Conservation (phyloP, 2,888 invertebrate genomes). For the Crocallis elinguaria region DNA sequence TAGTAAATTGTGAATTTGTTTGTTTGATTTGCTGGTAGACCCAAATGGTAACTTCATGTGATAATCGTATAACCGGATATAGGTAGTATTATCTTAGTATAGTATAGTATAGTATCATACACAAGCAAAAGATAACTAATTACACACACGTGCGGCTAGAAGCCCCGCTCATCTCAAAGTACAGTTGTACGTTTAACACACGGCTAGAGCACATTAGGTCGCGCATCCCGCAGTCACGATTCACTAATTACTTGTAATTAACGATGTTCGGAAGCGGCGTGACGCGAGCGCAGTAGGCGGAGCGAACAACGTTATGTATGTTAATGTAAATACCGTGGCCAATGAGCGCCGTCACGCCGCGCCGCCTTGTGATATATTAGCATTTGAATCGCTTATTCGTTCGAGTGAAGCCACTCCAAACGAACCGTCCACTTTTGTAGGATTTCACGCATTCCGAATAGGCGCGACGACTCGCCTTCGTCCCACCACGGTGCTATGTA, state of each 20-base stretch:
- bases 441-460: slow-evolving; percentile 68
- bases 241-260: slow-evolving; percentile 79
- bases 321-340: slow-evolving; percentile 79
- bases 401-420: slow-evolving; percentile 53
- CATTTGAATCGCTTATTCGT: slow-evolving; percentile 82
- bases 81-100: too few species aligned
- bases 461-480: slow-evolving; percentile 44
- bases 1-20: too few species aligned
- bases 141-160: not conserved
- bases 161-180: slow-evolving; percentile 27
- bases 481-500: slow-evolving; percentile 68
- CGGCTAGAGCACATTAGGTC: slow-evolving; percentile 47
- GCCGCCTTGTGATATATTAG: slow-evolving; percentile 83
- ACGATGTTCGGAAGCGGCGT: slow-evolving; percentile 72
- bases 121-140: not conserved
- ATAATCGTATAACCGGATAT: too few species aligned
- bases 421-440: slow-evolving; percentile 60
- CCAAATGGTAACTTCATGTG: too few species aligned
- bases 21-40: too few species aligned
- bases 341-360: slow-evolving; percentile 75
- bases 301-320: slow-evolving; percentile 72
- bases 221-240: slow-evolving; percentile 67
- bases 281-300: slow-evolving; percentile 75
- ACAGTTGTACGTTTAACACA: slow-evolving; percentile 39
- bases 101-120: too few species aligned